Conservation (phyloP, 2,888 invertebrate species). For the Pandemis cinnamomeana region DNA sequence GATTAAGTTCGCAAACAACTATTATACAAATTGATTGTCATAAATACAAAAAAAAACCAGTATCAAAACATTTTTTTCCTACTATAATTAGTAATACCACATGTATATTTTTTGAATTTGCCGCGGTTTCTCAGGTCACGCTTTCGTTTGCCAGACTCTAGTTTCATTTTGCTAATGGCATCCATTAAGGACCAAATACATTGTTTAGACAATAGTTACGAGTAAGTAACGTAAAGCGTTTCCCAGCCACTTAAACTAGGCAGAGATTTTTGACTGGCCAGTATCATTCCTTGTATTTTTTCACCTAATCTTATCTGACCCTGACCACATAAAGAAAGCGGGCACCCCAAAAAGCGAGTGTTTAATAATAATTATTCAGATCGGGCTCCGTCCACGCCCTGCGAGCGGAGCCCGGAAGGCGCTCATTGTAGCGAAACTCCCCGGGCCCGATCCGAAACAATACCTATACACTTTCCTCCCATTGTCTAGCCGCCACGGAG, state of each 20-base stretch:
- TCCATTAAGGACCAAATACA: background rate
- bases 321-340: slow-evolving; percentile 23
- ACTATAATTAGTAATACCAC: too few species aligned
- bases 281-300: background rate
- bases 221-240: too few species aligned
- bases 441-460: slow-evolving; percentile 77
- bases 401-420: slow-evolving; percentile 72
- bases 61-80: too few species aligned
- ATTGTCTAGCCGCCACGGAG: slow-evolving; percentile 66
- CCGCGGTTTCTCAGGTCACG: too few species aligned
- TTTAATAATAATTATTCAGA: slow-evolving; percentile 42
- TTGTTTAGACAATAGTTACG: background rate
- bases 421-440: slow-evolving; percentile 84
- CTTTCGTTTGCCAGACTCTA: too few species aligned
- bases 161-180: slow-evolving; percentile 1
- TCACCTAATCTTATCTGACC: slow-evolving; percentile 11
- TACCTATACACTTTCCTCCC: slow-evolving; percentile 76
- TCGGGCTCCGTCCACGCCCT: slow-evolving; percentile 56
- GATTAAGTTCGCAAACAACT: too few species aligned
- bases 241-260: too few species aligned
- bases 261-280: too few species aligned
- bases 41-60: too few species aligned
- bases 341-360: slow-evolving; percentile 34
- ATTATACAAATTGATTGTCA: too few species aligned
- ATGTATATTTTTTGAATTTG: too few species aligned